These are phyloP conservation scores for Rhynchonema sp. DNA, from an alignment of 2,888 invertebrate genomes.

Conservation along the genomic window DNA sequence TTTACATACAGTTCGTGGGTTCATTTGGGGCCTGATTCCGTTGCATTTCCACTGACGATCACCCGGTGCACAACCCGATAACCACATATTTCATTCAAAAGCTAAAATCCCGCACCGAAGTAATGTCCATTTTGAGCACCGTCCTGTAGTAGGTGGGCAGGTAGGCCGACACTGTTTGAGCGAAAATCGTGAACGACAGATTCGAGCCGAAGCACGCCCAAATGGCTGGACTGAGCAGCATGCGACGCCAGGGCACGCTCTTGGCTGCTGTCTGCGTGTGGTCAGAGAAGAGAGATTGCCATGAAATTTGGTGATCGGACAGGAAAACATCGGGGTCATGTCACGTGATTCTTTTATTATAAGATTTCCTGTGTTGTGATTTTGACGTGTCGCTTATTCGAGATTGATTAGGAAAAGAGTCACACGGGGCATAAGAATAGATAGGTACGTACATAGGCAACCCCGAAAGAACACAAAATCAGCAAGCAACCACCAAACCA, in stretches of 20 bases:
- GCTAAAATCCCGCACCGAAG: background rate
- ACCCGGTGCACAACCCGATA: no score
- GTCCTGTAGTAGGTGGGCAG: background rate
- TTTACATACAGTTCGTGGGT: background rate
- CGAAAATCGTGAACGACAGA: background rate
- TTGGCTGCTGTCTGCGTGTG: background rate
- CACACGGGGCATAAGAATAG: no score
- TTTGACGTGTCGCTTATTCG: no score
- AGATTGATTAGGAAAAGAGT: no score
- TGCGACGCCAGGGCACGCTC: background rate
- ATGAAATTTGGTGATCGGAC: no score
- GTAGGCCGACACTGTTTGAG: background rate
- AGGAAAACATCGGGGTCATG: no score
- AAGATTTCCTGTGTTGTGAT: no score
- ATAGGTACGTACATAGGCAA: no score
- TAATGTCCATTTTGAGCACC: background rate
- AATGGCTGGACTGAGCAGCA: background rate
- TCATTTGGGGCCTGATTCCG: background rate
- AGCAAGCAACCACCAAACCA: no score
- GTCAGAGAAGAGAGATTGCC: background rate
- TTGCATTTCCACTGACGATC: background rate
- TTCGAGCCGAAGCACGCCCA: background rate
- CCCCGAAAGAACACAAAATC: no score
- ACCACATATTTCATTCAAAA: background rate
- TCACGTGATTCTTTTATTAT: no score